Percentiles rank a stretch among this genome's conserved stretches.
Evolutionary conservation across 2,888 invertebrate genomes (phyloP).

Genomic region (Drosophila leonis): DNA sequence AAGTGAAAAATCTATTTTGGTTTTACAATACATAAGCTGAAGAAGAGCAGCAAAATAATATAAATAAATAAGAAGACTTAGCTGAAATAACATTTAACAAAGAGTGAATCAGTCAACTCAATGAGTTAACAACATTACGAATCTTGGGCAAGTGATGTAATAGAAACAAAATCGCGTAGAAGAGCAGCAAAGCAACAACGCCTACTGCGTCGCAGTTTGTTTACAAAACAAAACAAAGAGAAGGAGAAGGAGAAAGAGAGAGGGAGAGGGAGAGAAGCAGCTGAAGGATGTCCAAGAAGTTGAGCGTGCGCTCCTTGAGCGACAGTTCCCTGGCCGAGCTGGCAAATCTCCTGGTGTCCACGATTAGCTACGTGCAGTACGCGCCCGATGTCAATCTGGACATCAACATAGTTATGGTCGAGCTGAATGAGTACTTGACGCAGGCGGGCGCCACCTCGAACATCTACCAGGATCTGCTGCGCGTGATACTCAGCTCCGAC

Average conservation of each 20-base stretch:
- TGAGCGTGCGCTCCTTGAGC: constrained; percentile 87
- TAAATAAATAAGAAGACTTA: not conserved
- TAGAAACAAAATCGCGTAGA: constrained; percentile 3
- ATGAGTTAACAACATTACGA: not conserved
- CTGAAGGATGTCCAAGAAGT: constrained; percentile 88
- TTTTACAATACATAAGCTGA: constrained; percentile 4
- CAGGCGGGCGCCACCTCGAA: constrained; percentile 88
- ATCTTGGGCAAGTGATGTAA: constrained; percentile 63
- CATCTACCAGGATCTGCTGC: constrained; percentile 89
- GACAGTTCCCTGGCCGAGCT: constrained; percentile 88
- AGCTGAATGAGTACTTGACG: constrained; percentile 88
- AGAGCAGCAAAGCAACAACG: not conserved
- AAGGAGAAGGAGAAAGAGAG: not conserved
- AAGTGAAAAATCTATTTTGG: constrained; percentile 62
- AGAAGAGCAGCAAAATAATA: constrained; percentile 1
- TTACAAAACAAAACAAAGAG: constrained; percentile 28
- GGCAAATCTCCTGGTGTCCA: constrained; percentile 88
- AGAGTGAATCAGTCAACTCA: not conserved
- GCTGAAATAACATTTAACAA: not conserved
- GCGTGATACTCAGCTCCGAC: constrained; percentile 88
- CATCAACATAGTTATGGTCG: constrained; percentile 87
- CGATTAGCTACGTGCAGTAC: constrained; percentile 87
- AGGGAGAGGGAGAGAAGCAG: not conserved
- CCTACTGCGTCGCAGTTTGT: constrained; percentile 67
- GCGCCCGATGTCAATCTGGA: constrained; percentile 87